Conservation (phyloP, 53 echinoderm and acorn worm species). For the Echinometra lucunter region DNA sequence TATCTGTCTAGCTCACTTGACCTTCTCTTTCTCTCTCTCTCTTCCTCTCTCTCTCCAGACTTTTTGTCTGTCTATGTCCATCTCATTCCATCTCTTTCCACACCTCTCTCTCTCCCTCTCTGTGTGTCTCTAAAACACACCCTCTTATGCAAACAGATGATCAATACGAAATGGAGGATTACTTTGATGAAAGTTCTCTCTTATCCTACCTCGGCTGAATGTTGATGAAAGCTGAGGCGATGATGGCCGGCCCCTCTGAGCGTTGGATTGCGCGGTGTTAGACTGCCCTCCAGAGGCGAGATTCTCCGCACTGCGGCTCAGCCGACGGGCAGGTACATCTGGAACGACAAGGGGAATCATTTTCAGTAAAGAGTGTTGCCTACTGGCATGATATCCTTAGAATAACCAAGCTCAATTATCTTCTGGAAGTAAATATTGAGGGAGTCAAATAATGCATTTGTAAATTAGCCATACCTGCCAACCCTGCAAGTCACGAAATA, state of each 20-base stretch:
- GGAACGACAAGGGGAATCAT: background rate
- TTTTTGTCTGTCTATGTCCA: background rate
- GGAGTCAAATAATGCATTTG: too few species aligned
- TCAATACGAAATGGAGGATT: background rate
- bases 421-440: background rate
- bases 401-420: background rate
- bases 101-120: background rate
- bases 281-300: slow-evolving; percentile 62
- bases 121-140: background rate
- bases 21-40: background rate
- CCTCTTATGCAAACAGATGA: background rate
- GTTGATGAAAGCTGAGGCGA: slow-evolving; percentile 77
- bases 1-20: background rate
- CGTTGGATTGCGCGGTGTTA: slow-evolving; percentile 8
- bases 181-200: background rate
- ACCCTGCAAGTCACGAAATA: too few species aligned
- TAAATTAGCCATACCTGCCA: too few species aligned
- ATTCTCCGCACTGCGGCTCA: slow-evolving; percentile 83
- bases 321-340: slow-evolving; percentile 76
- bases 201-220: slow-evolving; percentile 69
- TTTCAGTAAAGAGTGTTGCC: background rate
- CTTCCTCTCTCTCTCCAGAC: background rate
- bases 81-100: background rate
- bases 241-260: slow-evolving; percentile 64
- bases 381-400: background rate